phyloP scores from a whole-genome alignment of 2,888 invertebrate genomes.

The Meganola albula region DNA sequence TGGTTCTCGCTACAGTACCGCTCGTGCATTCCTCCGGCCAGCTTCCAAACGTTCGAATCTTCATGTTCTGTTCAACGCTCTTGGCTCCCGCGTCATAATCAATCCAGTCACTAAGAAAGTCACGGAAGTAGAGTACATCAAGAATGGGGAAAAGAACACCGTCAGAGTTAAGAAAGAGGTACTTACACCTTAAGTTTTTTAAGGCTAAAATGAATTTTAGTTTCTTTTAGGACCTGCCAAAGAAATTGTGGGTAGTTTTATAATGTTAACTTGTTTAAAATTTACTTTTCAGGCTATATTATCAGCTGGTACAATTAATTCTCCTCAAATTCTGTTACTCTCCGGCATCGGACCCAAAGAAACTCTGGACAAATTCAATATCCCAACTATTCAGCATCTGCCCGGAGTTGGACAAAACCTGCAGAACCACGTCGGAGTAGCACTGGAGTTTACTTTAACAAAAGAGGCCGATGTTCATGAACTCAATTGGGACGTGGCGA shows the following conservation, averaged over 20 bases:
- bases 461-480: slow-evolving; percentile 72
- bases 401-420: slow-evolving; percentile 84
- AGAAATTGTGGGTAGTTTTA: too few species aligned
- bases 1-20: slow-evolving; percentile 72
- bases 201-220: too few species aligned
- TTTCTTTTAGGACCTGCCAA: background rate
- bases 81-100: slow-evolving; percentile 76
- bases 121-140: slow-evolving; percentile 79
- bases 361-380: slow-evolving; percentile 76
- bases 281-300: slow-evolving; percentile 73
- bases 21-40: slow-evolving; percentile 80
- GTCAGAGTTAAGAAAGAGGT: slow-evolving; percentile 77
- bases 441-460: slow-evolving; percentile 73
- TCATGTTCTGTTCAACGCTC: slow-evolving; percentile 79
- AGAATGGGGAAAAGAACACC: slow-evolving; percentile 60
- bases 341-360: slow-evolving; percentile 82
- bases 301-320: slow-evolving; percentile 81
- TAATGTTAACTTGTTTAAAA: too few species aligned
- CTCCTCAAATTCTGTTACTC: slow-evolving; percentile 81
- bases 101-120: slow-evolving; percentile 69
- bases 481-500: slow-evolving; percentile 79
- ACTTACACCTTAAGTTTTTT: too few species aligned
- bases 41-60: slow-evolving; percentile 77
- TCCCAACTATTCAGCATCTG: slow-evolving; percentile 78
- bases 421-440: slow-evolving; percentile 82